Evolutionary conservation across 2,888 invertebrate species (phyloP).

Genomic region (Zygaena filipendulae): DNA sequence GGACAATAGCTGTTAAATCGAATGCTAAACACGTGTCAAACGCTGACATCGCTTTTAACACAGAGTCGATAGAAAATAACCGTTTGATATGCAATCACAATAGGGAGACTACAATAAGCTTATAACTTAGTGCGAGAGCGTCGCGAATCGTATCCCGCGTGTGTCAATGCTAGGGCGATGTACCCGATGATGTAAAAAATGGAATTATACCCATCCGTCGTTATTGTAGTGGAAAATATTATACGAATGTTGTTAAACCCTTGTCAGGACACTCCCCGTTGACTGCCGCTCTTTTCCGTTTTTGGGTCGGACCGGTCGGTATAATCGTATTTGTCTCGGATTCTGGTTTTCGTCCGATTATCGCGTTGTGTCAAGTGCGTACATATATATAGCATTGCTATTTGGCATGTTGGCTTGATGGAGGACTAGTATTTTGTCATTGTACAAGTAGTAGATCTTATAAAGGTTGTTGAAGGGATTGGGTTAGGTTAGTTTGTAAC

Average conservation of each 20-base stretch:
- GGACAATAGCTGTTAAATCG: constrained; percentile 53
- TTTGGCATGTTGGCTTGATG: no score
- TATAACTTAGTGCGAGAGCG: constrained; percentile 34
- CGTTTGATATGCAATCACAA: constrained; percentile 44
- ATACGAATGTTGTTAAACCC: constrained; percentile 45
- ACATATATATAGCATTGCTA: no score
- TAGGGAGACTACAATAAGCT: constrained; percentile 32
- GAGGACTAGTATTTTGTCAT: no score
- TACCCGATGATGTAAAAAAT: constrained; percentile 50
- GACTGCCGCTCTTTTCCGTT: neutral
- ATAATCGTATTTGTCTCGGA: no score
- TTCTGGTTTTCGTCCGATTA: no score
- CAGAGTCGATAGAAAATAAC: constrained; percentile 50
- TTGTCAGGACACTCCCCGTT: constrained; percentile 24
- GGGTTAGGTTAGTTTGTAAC: no score
- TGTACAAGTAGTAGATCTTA: no score
- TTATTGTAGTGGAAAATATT: constrained; percentile 40
- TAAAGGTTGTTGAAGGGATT: no score
- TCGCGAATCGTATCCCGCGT: constrained; percentile 47
- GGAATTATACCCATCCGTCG: constrained; percentile 38
- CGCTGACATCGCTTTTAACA: constrained; percentile 46
- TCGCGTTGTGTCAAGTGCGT: no score
- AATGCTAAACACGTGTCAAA: constrained; percentile 64
- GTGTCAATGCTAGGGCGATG: constrained; percentile 29
- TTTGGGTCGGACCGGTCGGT: constrained; percentile 7